Conservation (phyloP, 2,888 invertebrate species). For the Nymphalis urticae region DNA sequence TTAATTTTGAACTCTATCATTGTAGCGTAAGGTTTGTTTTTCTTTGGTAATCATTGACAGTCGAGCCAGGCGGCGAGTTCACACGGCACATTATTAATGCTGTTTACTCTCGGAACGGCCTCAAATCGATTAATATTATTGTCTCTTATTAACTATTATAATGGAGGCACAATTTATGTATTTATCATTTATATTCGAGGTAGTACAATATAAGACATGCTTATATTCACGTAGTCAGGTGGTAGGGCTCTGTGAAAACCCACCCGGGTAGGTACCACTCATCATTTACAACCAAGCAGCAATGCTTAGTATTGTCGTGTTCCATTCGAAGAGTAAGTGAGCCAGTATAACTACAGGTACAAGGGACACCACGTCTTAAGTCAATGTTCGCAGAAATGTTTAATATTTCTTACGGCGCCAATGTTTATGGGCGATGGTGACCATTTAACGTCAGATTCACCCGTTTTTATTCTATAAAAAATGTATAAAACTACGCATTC, state of each 20-base stretch:
- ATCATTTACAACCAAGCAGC: no score
- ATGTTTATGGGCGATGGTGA: no score
- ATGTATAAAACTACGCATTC: no score
- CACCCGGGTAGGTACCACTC: no score
- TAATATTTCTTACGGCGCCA: no score
- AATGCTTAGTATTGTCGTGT: no score
- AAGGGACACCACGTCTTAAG: no score
- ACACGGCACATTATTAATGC: slow-evolving; percentile 49
- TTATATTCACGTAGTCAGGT: background rate
- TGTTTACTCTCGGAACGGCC: slow-evolving; percentile 50
- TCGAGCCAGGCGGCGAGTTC: slow-evolving; percentile 33
- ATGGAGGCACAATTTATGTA: slow-evolving; percentile 10
- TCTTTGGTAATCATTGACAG: background rate
- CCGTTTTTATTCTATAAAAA: no score
- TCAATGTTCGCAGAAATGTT: no score
- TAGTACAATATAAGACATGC: background rate
- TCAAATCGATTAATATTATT: slow-evolving; percentile 49
- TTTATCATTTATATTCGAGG: background rate
- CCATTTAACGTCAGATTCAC: no score
- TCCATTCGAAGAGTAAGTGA: no score
- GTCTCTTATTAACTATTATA: slow-evolving; percentile 23
- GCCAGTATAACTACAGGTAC: no score
- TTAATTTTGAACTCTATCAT: background rate
- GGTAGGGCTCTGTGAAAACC: background rate
- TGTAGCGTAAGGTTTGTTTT: background rate